Evolutionary conservation across 2,797 vertebrate species (phyloP).

Genomic region (Petrocephalus schoutedeni): DNA sequence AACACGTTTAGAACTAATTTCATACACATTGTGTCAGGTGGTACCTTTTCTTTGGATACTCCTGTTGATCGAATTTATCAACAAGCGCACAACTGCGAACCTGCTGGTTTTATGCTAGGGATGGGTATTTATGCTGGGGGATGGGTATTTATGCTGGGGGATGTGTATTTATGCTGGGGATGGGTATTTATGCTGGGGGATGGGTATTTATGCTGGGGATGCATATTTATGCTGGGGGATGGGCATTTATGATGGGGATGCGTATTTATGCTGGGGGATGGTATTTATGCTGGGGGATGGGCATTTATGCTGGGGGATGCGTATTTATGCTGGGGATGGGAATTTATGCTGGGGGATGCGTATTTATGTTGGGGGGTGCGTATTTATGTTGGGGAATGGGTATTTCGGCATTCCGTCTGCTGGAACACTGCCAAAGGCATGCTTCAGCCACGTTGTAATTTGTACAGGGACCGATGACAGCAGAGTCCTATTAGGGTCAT

Average conservation of each 20-base stretch:
- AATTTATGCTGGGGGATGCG: too few relatives aligned
- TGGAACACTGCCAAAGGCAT: conserved; percentile 38
- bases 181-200: too few relatives aligned
- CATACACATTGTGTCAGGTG: neutral
- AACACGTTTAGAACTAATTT: neutral
- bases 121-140: conserved; percentile 35
- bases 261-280: too few relatives aligned
- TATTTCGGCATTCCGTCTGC: conserved; percentile 46
- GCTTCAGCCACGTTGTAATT: conserved; percentile 39
- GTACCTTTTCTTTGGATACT: neutral
- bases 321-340: too few relatives aligned
- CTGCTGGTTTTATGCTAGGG: neutral
- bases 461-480: conserved; percentile 43
- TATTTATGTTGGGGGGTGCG: too few relatives aligned
- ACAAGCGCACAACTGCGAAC: neutral
- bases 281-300: too few relatives aligned
- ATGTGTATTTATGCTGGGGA: too few relatives aligned
- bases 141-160: too few relatives aligned
- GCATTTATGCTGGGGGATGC: too few relatives aligned
- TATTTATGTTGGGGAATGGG: conserved; percentile 25
- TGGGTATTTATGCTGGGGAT: too few relatives aligned
- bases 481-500: conserved; percentile 47
- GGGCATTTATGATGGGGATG: too few relatives aligned
- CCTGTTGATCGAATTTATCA: neutral
- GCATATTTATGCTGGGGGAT: too few relatives aligned